phyloP scores from a whole-genome alignment of 2,113 vertebrate genomes.

The Hemiscyllium ocellatum region DNA sequence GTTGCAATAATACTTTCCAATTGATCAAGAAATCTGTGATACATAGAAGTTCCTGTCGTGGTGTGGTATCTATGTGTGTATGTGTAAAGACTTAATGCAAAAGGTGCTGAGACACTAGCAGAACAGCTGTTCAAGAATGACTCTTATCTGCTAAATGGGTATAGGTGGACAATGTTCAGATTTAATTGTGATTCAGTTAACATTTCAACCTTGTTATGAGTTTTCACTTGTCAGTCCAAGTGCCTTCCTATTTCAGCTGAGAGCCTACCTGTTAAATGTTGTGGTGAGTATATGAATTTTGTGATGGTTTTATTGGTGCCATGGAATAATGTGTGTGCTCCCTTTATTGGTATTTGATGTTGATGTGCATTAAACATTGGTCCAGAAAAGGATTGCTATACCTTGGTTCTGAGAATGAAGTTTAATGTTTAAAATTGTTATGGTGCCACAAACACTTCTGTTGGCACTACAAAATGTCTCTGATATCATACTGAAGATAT shows the following conservation, averaged over 20 bases:
- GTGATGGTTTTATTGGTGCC: background rate
- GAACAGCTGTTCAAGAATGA: background rate
- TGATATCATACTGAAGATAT: background rate
- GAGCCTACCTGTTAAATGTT: background rate
- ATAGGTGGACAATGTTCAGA: background rate
- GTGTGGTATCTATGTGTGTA: background rate
- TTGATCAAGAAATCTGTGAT: background rate
- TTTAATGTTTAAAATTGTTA: background rate
- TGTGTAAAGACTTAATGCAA: background rate
- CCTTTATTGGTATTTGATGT: background rate
- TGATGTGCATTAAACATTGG: background rate
- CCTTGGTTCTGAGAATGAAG: background rate
- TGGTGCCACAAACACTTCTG: background rate
- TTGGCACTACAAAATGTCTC: background rate
- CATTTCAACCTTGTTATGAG: background rate
- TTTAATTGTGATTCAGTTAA: background rate
- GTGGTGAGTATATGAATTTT: background rate
- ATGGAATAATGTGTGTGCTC: background rate
- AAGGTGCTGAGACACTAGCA: background rate
- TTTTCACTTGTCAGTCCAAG: background rate
- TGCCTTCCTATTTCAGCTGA: background rate
- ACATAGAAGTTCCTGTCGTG: background rate
- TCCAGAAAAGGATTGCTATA: background rate
- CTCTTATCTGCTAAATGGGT: background rate
- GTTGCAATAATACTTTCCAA: background rate